Evolutionary conservation across 2,888 invertebrate genomes (phyloP), one percentile per base, ranked within the genome.

Genomic region (Euclidia mi): DNA sequence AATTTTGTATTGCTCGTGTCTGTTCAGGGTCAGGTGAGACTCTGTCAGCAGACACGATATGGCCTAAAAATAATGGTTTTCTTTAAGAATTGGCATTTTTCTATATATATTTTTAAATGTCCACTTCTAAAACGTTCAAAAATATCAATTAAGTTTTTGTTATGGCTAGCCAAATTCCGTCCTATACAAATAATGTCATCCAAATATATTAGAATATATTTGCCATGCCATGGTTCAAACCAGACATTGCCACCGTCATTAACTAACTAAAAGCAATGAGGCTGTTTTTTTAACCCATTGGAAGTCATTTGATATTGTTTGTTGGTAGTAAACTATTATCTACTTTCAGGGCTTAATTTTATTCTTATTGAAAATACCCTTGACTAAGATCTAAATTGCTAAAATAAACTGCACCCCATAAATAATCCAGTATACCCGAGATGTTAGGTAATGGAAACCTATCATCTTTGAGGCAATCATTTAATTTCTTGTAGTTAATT

Each of bases 91-190:
- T n/a, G n/a, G n/a, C n/a, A n/a, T n/a, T n/a, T n/a, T n/a, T n/a
- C n/a, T n/a, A n/a, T n/a, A n/a, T n/a, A n/a, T n/a, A 43, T 1
- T 31, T 50, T 43, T 20, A 37, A 37, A 17, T 50, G 25, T 25
- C 42, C 29, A 7, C 12, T 61, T 42, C 44, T 47, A 44, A 43
- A 34, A 20, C 57, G 49, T 41, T 68, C 67, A 20, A 68, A 60
- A 11, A 73, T 50, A 46, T 49, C 29, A 6, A 43, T 29, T 12
- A 51, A 28, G 11, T 43, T 43, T 0, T 20, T 11, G 17, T 44
- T 51, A 37, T 44, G 37, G 0, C 0, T 6, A 2, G 29, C 10
- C 17, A 51, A 43, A 9, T 31, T 44, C 4, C 44, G 10, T 10
- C 50, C 43, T 10, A 43, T 9, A 12, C 2, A 7, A 10, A 51